phyloP scores from a whole-genome alignment of 2,113 vertebrate genomes.

The Catharus bicknelli region DNA sequence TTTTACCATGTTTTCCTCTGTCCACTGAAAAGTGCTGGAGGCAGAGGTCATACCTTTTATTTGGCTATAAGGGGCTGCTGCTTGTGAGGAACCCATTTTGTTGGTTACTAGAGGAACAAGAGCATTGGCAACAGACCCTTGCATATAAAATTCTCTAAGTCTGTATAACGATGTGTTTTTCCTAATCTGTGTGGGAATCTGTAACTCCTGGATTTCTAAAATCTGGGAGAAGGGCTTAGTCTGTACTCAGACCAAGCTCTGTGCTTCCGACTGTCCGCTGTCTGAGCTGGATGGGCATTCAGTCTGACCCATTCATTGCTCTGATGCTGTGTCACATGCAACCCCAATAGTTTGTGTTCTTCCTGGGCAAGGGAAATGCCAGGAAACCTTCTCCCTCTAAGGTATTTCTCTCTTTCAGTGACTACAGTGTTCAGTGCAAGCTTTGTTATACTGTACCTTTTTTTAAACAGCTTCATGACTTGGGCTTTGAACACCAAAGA shows the following conservation, averaged over 20 bases:
- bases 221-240: background rate
- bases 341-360: background rate
- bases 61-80: background rate
- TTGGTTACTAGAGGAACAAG: background rate
- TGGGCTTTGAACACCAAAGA: background rate
- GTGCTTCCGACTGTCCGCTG: background rate
- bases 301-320: background rate
- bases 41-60: background rate
- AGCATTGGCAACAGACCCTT: background rate
- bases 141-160: background rate
- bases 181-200: background rate
- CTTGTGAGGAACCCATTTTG: background rate
- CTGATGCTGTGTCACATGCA: background rate
- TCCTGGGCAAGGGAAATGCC: background rate
- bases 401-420: background rate
- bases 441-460: too few species aligned
- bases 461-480: too few species aligned
- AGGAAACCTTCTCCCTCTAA: background rate
- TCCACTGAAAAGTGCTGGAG: background rate
- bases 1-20: background rate
- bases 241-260: background rate
- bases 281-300: background rate
- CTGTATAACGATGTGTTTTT: background rate
- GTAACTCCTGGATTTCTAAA: background rate
- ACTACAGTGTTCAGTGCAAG: background rate